phyloP scores from a whole-genome alignment of 2,888 invertebrate genomes.

The Pegoplata infirma region DNA sequence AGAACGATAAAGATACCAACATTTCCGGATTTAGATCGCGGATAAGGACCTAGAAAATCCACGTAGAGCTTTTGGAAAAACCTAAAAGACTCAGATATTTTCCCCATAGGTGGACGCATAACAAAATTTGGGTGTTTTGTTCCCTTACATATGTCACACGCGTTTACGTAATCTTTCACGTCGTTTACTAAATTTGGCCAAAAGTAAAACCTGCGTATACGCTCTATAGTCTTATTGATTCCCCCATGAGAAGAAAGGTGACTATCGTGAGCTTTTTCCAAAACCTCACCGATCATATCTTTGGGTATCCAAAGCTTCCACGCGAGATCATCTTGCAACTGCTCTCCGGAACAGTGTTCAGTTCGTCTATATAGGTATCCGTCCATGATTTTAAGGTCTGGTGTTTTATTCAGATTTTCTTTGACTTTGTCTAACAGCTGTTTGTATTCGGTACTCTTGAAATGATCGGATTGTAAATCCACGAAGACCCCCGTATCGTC shows the following conservation, averaged over 20 bases:
- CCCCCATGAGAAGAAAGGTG: conserved; percentile 23
- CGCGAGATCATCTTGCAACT: conserved; percentile 18
- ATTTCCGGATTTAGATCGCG: conserved; percentile 39
- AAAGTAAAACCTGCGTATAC: conserved; percentile 29
- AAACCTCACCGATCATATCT: conserved; percentile 11
- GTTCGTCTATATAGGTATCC: conserved; percentile 24
- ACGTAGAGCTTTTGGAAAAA: conserved; percentile 44
- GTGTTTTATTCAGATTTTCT: conserved; percentile 3
- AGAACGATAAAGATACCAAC: conserved; percentile 48
- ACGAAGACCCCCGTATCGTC: conserved; percentile 7
- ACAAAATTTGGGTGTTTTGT: conserved; percentile 42
- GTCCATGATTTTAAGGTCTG: conserved; percentile 35
- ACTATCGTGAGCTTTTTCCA: conserved; percentile 12
- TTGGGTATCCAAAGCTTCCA: conserved; percentile 52
- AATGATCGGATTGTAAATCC: conserved; percentile 30
- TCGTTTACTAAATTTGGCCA: conserved; percentile 38
- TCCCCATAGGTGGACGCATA: conserved; percentile 33
- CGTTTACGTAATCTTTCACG: conserved; percentile 37
- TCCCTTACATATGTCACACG: conserved; percentile 25
- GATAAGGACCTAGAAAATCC: conserved; percentile 54
- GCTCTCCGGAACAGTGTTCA: conserved; percentile 20
- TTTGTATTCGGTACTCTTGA: neutral
- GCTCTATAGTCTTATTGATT: conserved; percentile 31
- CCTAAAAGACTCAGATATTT: neutral
- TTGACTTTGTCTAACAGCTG: neutral